Base-by-base conservation (phyloP, 30 jellyfish, hydroid and myxozoan genomes). In the Nemopilema nomurai region DNA sequence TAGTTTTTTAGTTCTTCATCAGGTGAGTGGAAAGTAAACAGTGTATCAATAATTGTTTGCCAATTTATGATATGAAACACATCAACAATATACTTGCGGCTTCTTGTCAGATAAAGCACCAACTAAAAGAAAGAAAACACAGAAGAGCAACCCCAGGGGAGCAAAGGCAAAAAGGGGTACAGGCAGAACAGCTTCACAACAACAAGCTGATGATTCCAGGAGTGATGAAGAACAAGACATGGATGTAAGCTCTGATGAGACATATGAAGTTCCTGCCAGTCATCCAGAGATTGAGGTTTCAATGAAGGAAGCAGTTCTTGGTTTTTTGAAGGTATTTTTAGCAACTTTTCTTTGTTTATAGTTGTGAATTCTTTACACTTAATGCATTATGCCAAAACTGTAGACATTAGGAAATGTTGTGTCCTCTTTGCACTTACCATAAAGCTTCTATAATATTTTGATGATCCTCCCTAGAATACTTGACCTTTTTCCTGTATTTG, bases 101-200 rank as follows among this genome's bases (percentile, higher is more conserved):
- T 67, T 31, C 1, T 67, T 31, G 8, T 1, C 30, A 67, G 20
- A 23, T n/a, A 22, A 18, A 71, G 67, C 64, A 29, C 29, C 67
- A 25, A 26, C 81, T 23, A 80, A 80, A 28, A 80, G 89, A 49
- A 80, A 80, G 74, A 41, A 79, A 68, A 68, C 80, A 0, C 79
- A 67, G 24, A 26, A 67, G 65, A 80, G 65, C 18, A 1, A 22
- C 18, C 52, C 41, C 25, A 80, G 73, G n/a, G 89, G 74, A 1
- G 73, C 80, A 18, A 80, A 67, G 22, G 67, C 89, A 20, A 65
- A 57, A 30, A 51, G 89, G 8, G 81, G 89, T 13, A 28, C 53
- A 17, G 72, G 53, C 4, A 31, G 53, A 19, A 68, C 70, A 57
- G 32, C 63, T 16, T 19, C 57, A 64, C 21, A 26, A 25, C 49